Percentiles rank a stretch among this genome's conserved stretches.
phyloP scores from a whole-genome alignment of 2,797 vertebrate genomes.

The Euthynnus affinis region DNA sequence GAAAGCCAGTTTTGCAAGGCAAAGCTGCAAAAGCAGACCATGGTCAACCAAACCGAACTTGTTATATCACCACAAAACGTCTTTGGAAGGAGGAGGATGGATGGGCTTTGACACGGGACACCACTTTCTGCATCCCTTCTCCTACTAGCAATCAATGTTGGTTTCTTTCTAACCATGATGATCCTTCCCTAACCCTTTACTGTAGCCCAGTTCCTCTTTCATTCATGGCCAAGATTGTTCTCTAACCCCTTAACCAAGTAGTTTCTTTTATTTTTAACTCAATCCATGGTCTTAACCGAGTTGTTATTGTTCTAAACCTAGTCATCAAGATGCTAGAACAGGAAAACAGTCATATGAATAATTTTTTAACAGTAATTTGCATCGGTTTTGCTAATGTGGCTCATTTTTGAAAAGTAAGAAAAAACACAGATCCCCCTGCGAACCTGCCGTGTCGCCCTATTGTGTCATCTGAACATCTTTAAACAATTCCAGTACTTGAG shows the following conservation, averaged over 20 bases:
- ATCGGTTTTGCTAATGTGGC: not conserved
- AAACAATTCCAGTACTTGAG: constrained; percentile 27
- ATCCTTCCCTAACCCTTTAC: not conserved
- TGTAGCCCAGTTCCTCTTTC: constrained; percentile 2
- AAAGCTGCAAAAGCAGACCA: not conserved
- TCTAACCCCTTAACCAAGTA: not conserved
- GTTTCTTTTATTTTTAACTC: not conserved
- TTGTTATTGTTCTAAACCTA: not conserved
- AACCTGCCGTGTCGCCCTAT: not conserved
- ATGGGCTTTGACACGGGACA: not conserved
- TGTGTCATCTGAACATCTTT: constrained; percentile 27
- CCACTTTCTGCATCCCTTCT: not conserved
- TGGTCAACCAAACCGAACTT: too few species aligned
- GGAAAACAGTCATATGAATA: not conserved
- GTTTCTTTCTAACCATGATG: constrained; percentile 13
- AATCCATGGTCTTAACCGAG: not conserved
- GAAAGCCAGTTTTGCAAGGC: not conserved
- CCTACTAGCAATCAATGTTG: not conserved
- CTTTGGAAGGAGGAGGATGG: not conserved
- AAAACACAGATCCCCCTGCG: not conserved
- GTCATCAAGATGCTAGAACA: not conserved
- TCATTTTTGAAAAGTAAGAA: too few species aligned
- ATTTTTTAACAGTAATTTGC: not conserved
- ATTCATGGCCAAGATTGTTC: not conserved
- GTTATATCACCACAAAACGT: not conserved